phyloP scores from a whole-genome alignment of 1,140 invertebrate species.

The Heterodera schachtii region DNA sequence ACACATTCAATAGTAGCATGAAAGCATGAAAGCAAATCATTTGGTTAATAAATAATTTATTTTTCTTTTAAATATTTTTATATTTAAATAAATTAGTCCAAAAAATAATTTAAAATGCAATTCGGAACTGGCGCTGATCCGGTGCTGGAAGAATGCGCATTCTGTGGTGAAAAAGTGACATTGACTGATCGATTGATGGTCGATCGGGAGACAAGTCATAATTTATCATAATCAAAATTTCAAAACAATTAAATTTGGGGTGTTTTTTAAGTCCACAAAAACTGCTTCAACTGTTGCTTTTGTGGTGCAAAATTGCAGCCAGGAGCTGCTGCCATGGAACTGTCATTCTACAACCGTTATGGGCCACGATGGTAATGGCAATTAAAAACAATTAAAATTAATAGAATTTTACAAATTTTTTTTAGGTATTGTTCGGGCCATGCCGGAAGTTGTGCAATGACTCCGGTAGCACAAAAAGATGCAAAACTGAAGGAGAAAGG shows the following conservation, averaged over 20 bases:
- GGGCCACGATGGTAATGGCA: conserved; percentile 31
- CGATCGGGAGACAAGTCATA: conserved; percentile 27
- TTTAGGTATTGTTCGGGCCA: conserved; percentile 14
- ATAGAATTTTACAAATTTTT: neutral
- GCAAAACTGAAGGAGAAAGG: conserved; percentile 30
- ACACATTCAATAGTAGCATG: no score
- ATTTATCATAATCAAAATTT: neutral
- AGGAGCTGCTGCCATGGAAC: conserved; percentile 27
- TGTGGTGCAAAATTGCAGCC: conserved; percentile 25
- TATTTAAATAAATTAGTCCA: no score
- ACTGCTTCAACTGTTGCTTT: conserved; percentile 32
- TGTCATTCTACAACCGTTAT: conserved; percentile 33
- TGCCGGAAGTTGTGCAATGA: conserved; percentile 22
- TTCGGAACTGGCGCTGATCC: conserved; percentile 25
- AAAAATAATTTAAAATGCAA: conserved; percentile 16
- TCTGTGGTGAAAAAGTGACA: conserved; percentile 25
- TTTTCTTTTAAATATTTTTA: no score
- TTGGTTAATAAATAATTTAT: no score
- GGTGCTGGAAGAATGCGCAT: conserved; percentile 21
- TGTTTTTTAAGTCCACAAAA: conserved; percentile 30
- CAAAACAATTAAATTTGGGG: neutral
- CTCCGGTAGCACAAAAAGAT: conserved; percentile 24
- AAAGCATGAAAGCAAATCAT: no score
- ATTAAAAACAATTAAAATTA: neutral
- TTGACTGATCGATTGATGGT: conserved; percentile 27